Percentiles rank a stretch among this genome's conserved stretches.
Evolutionary conservation across 2,797 vertebrate species (phyloP).

Genomic region (Ateles fusciceps): DNA sequence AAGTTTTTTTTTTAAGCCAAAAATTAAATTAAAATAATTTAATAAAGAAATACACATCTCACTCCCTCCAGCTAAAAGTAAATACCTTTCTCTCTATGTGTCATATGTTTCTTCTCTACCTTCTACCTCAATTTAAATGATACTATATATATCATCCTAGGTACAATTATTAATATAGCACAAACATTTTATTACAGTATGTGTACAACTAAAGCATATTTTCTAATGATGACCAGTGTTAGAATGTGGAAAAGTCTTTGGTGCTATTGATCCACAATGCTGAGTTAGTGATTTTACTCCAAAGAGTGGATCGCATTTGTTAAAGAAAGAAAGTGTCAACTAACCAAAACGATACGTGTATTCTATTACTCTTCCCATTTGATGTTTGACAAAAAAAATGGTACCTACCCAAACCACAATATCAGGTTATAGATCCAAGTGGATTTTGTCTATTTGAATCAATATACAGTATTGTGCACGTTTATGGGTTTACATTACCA

Average conservation of each 20-base stretch:
- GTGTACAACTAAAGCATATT: background rate
- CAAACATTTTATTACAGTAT: background rate
- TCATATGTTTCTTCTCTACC: background rate
- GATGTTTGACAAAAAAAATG: slow-evolving; percentile 65
- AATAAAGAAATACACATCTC: background rate
- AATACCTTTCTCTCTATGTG: background rate
- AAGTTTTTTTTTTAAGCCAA: too few species aligned
- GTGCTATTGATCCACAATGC: background rate
- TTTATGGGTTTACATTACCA: slow-evolving; percentile 72
- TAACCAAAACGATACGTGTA: slow-evolving; percentile 64
- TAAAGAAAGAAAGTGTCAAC: slow-evolving; percentile 10
- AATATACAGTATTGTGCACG: slow-evolving; percentile 60
- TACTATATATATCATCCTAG: background rate
- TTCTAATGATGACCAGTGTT: background rate
- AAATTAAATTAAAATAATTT: background rate
- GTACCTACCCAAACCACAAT: slow-evolving; percentile 74
- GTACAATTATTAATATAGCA: background rate
- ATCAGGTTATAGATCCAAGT: slow-evolving; percentile 66
- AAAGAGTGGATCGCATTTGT: background rate
- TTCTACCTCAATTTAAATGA: background rate
- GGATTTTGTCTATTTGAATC: slow-evolving; percentile 71
- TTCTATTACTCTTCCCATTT: slow-evolving; percentile 49
- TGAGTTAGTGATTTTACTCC: slow-evolving; percentile 32
- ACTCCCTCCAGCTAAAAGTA: background rate
- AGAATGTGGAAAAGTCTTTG: background rate